These are phyloP conservation scores for Anableps anableps DNA, from an alignment of 2,797 vertebrate species.

Conservation along the genomic window DNA sequence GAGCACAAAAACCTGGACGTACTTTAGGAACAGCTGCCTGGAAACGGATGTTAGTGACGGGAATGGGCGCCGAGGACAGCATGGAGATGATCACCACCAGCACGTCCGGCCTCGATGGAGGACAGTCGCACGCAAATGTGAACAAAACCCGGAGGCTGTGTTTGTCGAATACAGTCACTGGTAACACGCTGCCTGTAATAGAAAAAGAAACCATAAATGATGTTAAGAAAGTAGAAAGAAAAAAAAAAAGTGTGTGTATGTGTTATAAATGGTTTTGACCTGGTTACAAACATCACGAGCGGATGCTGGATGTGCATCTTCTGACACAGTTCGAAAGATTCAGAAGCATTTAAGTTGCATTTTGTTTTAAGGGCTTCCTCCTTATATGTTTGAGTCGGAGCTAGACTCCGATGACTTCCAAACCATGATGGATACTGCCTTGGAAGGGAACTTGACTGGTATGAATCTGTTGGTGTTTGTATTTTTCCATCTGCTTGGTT, in stretches of 20 bases:
- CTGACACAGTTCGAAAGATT: neutral
- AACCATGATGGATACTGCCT: no score
- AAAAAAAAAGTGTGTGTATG: no score
- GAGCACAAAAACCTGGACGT: constrained; percentile 12
- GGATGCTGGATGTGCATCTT: neutral
- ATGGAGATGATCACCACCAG: constrained; percentile 98
- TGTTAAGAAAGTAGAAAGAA: neutral
- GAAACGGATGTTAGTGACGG: constrained; percentile 92
- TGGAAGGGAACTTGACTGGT: neutral
- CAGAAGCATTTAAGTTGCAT: neutral
- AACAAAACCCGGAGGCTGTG: constrained; percentile 94
- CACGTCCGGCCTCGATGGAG: constrained; percentile 88
- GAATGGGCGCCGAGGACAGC: constrained; percentile 92
- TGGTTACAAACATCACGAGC: neutral
- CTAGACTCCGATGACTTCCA: no score
- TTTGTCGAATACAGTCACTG: constrained; percentile 94
- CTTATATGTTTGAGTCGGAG: neutral
- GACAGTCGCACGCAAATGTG: constrained; percentile 91
- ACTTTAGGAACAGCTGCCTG: constrained; percentile 99
- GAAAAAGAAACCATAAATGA: neutral
- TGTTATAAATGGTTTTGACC: neutral
- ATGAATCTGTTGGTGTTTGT: neutral
- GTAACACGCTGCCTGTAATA: constrained; percentile 89
- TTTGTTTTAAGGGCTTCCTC: neutral
- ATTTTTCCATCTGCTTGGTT: neutral